A percentile compares a stretch with the other conserved stretches of the same genome.
Conservation (phyloP, 2,797 vertebrate species). For the Coregonus ussuriensis region DNA sequence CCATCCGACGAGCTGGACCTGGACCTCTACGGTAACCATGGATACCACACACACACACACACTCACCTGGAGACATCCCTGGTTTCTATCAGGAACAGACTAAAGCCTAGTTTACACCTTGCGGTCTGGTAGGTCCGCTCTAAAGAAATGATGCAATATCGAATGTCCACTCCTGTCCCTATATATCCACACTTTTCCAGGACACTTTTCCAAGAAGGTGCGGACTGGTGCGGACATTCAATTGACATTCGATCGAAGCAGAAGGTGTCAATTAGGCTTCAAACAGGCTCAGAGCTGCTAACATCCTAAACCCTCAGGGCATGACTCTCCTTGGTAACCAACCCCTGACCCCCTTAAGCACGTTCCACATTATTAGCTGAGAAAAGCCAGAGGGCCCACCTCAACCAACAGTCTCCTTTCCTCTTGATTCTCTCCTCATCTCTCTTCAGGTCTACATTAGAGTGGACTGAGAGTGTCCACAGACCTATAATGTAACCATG, state of each 20-base stretch:
- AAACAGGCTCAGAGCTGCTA: not conserved
- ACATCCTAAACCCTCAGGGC: not conserved
- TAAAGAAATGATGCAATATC: no score
- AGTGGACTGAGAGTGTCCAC: not conserved
- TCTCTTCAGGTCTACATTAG: not conserved
- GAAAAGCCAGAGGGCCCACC: not conserved
- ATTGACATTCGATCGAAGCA: no score
- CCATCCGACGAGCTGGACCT: constrained; percentile 75
- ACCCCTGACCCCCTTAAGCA: not conserved
- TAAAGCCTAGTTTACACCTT: not conserved
- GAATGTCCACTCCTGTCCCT: no score
- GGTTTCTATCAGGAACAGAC: not conserved
- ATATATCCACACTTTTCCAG: no score
- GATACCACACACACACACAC: not conserved
- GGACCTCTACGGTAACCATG: constrained; percentile 74
- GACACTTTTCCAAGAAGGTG: no score
- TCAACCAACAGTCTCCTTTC: not conserved
- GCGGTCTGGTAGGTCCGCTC: not conserved
- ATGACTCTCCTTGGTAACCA: not conserved
- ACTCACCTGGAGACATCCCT: not conserved
- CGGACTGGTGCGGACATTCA: no score
- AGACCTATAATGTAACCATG: not conserved
- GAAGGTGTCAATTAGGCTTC: not conserved
- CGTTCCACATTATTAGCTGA: not conserved
- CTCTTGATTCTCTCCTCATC: not conserved